Evolutionary conservation across 1,140 invertebrate genomes (phyloP).

Genomic region (Polyergus mexicanus): DNA sequence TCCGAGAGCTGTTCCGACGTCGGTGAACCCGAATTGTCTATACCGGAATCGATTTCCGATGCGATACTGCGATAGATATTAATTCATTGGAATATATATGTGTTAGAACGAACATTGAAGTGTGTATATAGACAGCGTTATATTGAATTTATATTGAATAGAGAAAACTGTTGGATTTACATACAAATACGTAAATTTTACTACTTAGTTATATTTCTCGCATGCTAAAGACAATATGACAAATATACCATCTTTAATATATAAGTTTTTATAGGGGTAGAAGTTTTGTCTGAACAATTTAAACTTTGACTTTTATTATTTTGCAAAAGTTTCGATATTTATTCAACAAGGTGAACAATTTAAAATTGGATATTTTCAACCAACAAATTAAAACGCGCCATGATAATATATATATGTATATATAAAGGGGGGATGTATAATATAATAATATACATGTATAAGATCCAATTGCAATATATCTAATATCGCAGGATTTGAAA

Average conservation of each 20-base stretch:
- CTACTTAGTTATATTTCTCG: neutral
- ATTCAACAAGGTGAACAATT: neutral
- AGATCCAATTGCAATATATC: neutral
- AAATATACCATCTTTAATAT: neutral
- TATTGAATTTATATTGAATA: neutral
- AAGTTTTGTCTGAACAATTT: neutral
- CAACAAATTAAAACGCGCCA: neutral
- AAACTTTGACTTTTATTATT: neutral
- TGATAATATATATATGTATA: too few relatives aligned
- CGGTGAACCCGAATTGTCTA: conserved; percentile 50
- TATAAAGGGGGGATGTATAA: too few relatives aligned
- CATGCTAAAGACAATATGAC: neutral
- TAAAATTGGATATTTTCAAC: neutral
- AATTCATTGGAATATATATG: conserved; percentile 5
- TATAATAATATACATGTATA: neutral
- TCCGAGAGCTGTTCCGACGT: conserved; percentile 31
- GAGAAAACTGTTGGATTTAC: neutral
- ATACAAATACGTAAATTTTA: neutral
- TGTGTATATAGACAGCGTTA: too few relatives aligned
- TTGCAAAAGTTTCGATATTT: neutral
- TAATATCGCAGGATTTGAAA: neutral
- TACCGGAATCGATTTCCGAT: conserved; percentile 42
- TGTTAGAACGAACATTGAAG: neutral
- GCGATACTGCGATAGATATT: conserved; percentile 35
- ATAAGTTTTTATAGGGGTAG: neutral